These are phyloP conservation scores for Ophion ellenae DNA, from an alignment of 2,888 invertebrate genomes.

Conservation along the genomic window DNA sequence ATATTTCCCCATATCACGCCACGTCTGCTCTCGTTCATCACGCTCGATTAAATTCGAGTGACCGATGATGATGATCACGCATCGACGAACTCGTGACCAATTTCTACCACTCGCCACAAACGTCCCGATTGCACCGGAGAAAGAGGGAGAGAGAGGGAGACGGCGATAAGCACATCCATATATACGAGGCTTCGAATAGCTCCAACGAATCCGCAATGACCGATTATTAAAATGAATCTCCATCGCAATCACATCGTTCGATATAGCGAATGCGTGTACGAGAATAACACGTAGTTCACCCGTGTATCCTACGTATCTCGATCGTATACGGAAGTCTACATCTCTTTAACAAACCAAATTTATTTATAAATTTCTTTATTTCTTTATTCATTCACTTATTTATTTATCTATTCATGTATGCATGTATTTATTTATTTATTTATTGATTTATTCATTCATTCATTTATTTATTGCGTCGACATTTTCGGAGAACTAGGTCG, in stretches of 20 bases:
- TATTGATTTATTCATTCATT: no score
- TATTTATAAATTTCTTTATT: no score
- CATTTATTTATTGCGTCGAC: no score
- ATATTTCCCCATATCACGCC: conserved; percentile 40
- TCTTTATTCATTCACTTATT: no score
- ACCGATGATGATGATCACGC: conserved; percentile 62
- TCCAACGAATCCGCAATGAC: conserved; percentile 11
- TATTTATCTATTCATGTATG: no score
- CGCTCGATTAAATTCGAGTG: conserved; percentile 59
- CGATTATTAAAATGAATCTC: conserved; percentile 57
- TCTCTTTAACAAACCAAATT: no score
- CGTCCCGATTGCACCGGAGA: conserved; percentile 46
- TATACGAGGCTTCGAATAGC: not conserved
- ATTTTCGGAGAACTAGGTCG: no score
- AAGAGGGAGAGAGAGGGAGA: conserved; percentile 6
- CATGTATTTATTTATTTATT: no score
- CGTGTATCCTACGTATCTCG: no score
- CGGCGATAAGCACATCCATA: not conserved
- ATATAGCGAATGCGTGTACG: not conserved
- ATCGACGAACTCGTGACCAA: conserved; percentile 56
- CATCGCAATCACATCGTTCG: conserved; percentile 41
- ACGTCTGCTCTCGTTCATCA: conserved; percentile 33
- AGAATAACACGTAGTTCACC: not conserved
- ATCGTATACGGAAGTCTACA: no score
- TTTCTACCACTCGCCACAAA: conserved; percentile 50